Percentiles rank a stretch among this genome's conserved stretches.
phyloP scores from a whole-genome alignment of 2,797 vertebrate genomes.

The Gobio occitaniae region DNA sequence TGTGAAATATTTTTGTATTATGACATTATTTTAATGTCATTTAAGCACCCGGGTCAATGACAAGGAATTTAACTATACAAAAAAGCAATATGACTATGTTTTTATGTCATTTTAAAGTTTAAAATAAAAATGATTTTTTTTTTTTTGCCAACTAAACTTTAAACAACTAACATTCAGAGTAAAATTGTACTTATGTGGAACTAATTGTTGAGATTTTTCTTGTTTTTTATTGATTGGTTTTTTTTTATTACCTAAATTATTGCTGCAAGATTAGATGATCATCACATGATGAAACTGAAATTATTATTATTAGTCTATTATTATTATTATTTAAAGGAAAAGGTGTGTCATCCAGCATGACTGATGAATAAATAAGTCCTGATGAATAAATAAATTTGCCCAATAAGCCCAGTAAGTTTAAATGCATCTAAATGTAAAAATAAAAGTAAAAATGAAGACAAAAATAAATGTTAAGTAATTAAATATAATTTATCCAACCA shows the following conservation, averaged over 20 bases:
- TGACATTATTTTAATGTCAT: not conserved
- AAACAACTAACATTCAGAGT: not conserved
- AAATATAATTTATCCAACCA: not conserved
- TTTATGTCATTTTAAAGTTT: not conserved
- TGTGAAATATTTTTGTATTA: not conserved
- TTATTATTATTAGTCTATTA: not conserved
- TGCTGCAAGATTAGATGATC: not conserved
- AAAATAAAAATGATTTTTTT: too few relatives aligned
- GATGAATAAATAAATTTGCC: not conserved
- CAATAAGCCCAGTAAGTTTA: not conserved
- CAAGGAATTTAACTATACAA: not conserved
- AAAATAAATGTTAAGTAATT: not conserved
- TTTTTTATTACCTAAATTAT: not conserved
- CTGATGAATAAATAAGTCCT: not conserved
- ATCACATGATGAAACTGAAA: not conserved
- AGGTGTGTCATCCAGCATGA: not conserved
- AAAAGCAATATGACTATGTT: too few relatives aligned
- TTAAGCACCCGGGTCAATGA: not conserved
- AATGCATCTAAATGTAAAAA: not conserved
- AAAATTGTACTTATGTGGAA: not conserved
- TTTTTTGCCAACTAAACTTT: not conserved
- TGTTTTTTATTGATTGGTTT: not conserved
- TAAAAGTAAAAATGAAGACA: not conserved
- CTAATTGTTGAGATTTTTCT: not conserved
- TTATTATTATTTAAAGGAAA: too few relatives aligned